Evolutionary conservation across 2,888 invertebrate genomes (phyloP), one percentile per base, ranked within the genome.

Genomic region (Apodemia hepburni): DNA sequence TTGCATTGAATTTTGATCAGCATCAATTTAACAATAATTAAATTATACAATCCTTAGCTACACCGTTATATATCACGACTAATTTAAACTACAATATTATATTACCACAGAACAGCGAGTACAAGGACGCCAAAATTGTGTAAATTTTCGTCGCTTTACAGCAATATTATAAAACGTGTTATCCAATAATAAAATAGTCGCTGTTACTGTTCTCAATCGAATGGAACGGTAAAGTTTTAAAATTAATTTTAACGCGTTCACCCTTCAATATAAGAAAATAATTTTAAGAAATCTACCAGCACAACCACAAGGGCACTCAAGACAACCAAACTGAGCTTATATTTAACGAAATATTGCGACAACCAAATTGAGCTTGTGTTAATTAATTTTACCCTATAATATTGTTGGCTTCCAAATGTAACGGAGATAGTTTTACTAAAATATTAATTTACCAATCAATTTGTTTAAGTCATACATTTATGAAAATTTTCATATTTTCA

Each of bases 301-400:
- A 89, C 89, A 88, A 89, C 88, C 87, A 75, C 78, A 73, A 77
- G 77, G 74, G 73, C 70, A 81, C 77, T 76, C 70, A 79, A 80
- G 75, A 77, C 76, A 72, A 76, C 68, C 84, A 82, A 79, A 84
- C 85, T 86, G 85, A 86, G 82, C 85, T 85, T 62, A 73, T 70
- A 38, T 60, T n/a, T 61, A 17, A n/a, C 27, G 35, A 58, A 58
- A 61, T 42, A 18, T 64, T 29, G 54, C 51, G 35, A 64, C 58
- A 60, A 49, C 60, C 58, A 60, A 64, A 64, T 47, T 61, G 59
- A 51, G 33, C 61, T 64, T 60, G 49, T 45, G 15, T 45, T 45
- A n/a, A 42, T 45, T 59, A 17, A 17, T n/a, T 59, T 59, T 42
- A 42, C 12, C 9, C 18, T 51, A 51, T 11, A 49, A 18, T 49